phyloP scores from a whole-genome alignment of 2,113 vertebrate species.

The Ageneiosus marmoratus region DNA sequence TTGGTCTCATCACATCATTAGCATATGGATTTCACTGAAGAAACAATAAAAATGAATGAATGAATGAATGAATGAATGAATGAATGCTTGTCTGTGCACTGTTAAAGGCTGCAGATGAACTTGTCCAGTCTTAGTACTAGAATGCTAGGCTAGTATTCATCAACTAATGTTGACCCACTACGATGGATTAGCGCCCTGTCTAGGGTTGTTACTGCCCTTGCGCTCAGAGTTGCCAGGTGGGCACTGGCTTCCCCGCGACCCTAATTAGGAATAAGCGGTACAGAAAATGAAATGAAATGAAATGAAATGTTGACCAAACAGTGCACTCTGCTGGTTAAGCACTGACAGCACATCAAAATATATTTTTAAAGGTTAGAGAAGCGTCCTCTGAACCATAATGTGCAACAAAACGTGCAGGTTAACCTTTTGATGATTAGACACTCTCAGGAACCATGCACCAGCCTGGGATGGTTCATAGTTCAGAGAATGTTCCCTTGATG shows the following conservation, averaged over 20 bases:
- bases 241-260: no score
- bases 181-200: no score
- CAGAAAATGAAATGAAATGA: no score
- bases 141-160: no score
- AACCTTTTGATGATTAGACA: neutral
- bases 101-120: neutral
- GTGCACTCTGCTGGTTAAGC: constrained; percentile 31
- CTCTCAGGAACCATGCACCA: neutral
- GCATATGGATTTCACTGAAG: neutral
- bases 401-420: no score
- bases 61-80: neutral
- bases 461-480: neutral
- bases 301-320: no score
- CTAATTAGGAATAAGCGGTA: no score
- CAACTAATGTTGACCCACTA: no score
- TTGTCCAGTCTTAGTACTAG: neutral
- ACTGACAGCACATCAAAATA: neutral
- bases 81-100: neutral
- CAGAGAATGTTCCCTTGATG: neutral
- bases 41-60: neutral
- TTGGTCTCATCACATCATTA: neutral
- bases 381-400: no score
- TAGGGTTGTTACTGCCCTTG: no score
- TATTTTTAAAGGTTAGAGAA: no score
- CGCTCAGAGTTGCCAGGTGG: no score